Base-by-base conservation (phyloP, 1,140 invertebrate genomes). In the Dolichoris vasculosae region DNA sequence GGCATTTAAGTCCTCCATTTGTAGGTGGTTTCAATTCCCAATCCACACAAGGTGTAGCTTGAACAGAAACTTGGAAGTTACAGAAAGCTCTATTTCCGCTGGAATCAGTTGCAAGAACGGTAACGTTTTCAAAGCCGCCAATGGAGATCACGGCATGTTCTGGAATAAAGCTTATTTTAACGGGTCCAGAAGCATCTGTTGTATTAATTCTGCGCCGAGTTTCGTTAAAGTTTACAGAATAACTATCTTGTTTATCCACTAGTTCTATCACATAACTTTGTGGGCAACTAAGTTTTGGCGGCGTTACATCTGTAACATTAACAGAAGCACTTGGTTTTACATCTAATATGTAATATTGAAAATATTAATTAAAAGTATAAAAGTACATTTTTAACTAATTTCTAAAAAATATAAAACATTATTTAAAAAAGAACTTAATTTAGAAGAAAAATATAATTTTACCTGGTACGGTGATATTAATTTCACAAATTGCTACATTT, bases 401-500 rank as follows among this genome's bases (percentile, higher is more conserved):
- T n/a, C n/a, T n/a, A n/a, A n/a, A n/a, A n/a, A n/a, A n/a, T n/a
- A n/a, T n/a, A n/a, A n/a, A n/a, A n/a, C n/a, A n/a, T n/a, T n/a
- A n/a, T n/a, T n/a, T 59, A 17, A 4, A 59, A 59, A 59, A 20
- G 13, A 17, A 20, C 3, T 20, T 13, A 59, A 59, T 59, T 32
- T 6, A 2, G 6, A 59, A 17, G 32, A 80, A 73, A 63, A 32
- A 59, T 38, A 76, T 3, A 23, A 71, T 86, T 78, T 90, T 92
- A 95, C 95, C 95, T 51, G 97, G 97, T 7, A 98, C 97, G 11
- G 97, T 98, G 32, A 99, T 98, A 89, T 98, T 98, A 8, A 99
- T 97, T 94, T 98, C 97, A 90, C 98, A 99, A 91, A 99, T 98
- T 40, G 98, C 98, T 38, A 98, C 97, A 90, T 99, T 99, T 87